Percentiles rank a stretch among this genome's conserved stretches.
Conservation (phyloP, 23 tunicate species). For the Trididemnum nubilum region DNA sequence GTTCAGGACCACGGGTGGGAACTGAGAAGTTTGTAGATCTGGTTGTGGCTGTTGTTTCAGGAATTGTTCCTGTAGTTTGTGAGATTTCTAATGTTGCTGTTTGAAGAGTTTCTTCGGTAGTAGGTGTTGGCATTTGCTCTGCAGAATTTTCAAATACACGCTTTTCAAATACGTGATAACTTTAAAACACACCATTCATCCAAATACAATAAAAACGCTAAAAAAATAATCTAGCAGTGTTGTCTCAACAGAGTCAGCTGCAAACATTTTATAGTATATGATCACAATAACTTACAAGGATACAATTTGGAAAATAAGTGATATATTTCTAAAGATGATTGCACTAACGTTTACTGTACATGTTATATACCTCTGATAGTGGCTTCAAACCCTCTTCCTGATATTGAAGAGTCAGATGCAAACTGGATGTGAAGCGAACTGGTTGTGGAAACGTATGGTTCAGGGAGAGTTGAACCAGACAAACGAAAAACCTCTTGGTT, state of each 20-base stretch:
- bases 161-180: too few relatives aligned
- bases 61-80: background rate
- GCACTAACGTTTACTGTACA: too few relatives aligned
- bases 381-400: constrained; percentile 2
- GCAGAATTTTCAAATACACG: too few relatives aligned
- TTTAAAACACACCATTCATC: too few relatives aligned
- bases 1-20: too few relatives aligned
- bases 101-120: background rate
- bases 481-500: background rate
- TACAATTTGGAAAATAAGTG: too few relatives aligned
- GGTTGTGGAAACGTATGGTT: background rate
- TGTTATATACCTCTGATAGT: background rate
- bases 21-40: background rate
- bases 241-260: too few relatives aligned
- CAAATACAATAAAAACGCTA: too few relatives aligned
- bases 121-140: background rate
- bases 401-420: background rate
- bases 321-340: too few relatives aligned
- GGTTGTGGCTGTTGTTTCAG: background rate
- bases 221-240: too few relatives aligned
- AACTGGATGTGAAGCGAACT: background rate
- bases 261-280: too few relatives aligned
- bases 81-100: background rate
- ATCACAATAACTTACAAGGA: too few relatives aligned
- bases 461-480: background rate